Conservation (phyloP, 2,113 vertebrate species). For the Chiloscyllium plagiosum region DNA sequence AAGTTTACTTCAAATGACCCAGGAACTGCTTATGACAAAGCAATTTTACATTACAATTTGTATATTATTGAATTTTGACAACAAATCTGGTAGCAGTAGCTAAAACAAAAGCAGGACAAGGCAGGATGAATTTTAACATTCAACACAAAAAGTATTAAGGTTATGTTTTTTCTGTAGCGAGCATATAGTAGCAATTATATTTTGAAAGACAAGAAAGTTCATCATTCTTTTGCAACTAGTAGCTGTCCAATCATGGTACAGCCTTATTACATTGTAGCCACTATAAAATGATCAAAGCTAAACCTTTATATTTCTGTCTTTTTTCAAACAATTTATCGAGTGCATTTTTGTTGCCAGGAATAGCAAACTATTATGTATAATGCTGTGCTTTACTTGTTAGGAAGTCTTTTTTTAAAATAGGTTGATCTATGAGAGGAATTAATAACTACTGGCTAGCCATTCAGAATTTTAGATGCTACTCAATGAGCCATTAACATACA, state of each 20-base stretch:
- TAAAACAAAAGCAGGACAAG: not conserved
- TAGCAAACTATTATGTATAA: not conserved
- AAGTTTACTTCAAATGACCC: not conserved
- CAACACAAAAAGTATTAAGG: not conserved
- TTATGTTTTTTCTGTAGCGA: not conserved
- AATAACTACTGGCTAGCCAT: not conserved
- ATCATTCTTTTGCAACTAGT: not conserved
- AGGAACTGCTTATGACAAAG: not conserved
- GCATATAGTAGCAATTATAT: not conserved
- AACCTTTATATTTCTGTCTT: not conserved
- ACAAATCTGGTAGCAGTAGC: not conserved
- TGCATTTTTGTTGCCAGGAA: not conserved
- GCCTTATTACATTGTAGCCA: not conserved
- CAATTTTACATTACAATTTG: not conserved
- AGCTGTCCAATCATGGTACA: not conserved
- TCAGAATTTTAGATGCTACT: slow-evolving; percentile 4
- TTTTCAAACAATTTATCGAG: not conserved
- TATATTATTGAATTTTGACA: not conserved
- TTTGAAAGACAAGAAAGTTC: not conserved
- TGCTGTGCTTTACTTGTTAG: not conserved
- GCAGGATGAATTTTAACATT: not conserved
- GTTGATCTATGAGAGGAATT: not conserved
- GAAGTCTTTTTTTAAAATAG: no score
- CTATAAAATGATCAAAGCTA: not conserved
- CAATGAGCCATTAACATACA: not conserved